Evolutionary conservation across 2,113 vertebrate genomes (phyloP).

Genomic region (Heloderma charlesbogerti): DNA sequence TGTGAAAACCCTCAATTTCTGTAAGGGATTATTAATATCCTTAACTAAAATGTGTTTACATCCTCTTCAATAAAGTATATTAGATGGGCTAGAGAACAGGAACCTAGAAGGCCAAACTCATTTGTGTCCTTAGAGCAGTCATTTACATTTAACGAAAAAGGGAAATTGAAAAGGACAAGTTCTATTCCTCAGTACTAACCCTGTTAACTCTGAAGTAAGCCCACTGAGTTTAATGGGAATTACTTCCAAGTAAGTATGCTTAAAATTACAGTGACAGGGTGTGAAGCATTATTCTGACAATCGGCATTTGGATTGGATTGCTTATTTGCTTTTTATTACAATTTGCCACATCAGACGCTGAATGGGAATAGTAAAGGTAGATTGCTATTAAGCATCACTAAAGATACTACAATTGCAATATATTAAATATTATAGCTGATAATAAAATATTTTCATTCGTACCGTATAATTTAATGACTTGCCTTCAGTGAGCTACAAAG

Average conservation of each 20-base stretch:
- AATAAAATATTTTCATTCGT: constrained; percentile 44
- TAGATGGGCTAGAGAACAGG: neutral
- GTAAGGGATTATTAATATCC: neutral
- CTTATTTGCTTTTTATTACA: neutral
- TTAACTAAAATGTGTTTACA: neutral
- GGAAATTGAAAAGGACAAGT: too few relatives aligned
- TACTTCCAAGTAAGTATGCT: too few relatives aligned
- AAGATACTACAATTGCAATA: constrained; percentile 51
- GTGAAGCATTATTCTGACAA: neutral
- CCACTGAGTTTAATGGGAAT: too few relatives aligned
- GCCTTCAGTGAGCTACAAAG: constrained; percentile 51
- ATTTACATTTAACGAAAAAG: too few relatives aligned
- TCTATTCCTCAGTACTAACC: too few relatives aligned
- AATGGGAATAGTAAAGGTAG: constrained; percentile 21
- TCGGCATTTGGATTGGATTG: neutral
- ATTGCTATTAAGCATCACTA: constrained; percentile 45
- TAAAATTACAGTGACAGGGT: neutral
- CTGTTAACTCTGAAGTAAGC: too few relatives aligned
- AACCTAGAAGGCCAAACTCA: neutral
- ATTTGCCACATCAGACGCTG: too few relatives aligned
- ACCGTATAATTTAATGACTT: constrained; percentile 42
- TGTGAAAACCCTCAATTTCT: neutral
- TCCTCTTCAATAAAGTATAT: neutral
- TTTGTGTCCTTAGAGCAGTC: too few relatives aligned
- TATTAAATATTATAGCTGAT: constrained; percentile 37